A percentile compares a stretch with the other conserved stretches of the same genome.
Conservation (phyloP, 2,888 invertebrate species). For the Temnothorax rugatulus region DNA sequence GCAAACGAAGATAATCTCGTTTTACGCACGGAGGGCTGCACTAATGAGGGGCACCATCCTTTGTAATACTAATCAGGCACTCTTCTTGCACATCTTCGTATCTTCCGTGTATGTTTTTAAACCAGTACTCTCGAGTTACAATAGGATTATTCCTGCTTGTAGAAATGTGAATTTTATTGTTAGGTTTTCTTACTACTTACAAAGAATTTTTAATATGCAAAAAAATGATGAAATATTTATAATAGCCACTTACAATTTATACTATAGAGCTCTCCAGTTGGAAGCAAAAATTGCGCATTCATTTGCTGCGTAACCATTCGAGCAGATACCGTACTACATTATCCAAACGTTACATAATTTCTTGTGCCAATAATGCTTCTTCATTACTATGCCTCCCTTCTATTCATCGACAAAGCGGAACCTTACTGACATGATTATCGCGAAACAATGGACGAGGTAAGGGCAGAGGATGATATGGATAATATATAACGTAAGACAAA, state of each 20-base stretch:
- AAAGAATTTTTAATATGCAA: neutral
- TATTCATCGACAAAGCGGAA: constrained; percentile 18
- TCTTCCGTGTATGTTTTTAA: constrained; percentile 46
- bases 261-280: neutral
- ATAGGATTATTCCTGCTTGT: constrained; percentile 38
- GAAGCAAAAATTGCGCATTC: constrained; percentile 5
- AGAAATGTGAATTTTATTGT: constrained; percentile 52
- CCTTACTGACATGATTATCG: constrained; percentile 5
- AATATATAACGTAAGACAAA: constrained; percentile 45
- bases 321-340: neutral
- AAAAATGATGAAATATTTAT: neutral
- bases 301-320: neutral
- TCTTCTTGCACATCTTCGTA: constrained; percentile 36
- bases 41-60: constrained; percentile 71
- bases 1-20: constrained; percentile 77
- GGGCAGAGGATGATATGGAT: constrained; percentile 18
- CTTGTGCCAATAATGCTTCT: constrained; percentile 35
- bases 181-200: neutral
- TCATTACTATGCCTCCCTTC: neutral
- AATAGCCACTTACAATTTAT: neutral
- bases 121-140: constrained; percentile 29
- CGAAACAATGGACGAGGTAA: constrained; percentile 36
- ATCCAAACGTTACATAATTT: constrained; percentile 30
- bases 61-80: constrained; percentile 59
- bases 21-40: constrained; percentile 73